Evolutionary conservation across 2,113 vertebrate species (phyloP).

Genomic region (Muntiacus muntjak): DNA sequence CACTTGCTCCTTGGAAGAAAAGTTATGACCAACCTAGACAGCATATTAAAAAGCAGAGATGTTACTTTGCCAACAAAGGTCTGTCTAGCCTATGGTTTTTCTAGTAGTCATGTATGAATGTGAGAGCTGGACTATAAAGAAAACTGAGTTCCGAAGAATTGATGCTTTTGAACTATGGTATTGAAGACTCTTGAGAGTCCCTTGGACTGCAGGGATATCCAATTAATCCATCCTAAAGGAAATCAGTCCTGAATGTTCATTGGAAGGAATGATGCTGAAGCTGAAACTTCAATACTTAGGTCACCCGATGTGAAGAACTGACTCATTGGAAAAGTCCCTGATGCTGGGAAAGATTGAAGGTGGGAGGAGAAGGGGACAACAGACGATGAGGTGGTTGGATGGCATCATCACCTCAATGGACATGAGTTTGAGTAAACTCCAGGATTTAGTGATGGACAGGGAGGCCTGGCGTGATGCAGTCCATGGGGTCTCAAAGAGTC

Average conservation of each 20-base stretch:
- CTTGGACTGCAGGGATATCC: background rate
- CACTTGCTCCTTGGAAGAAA: background rate
- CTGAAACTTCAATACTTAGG: background rate
- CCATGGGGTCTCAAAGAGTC: background rate
- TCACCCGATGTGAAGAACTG: background rate
- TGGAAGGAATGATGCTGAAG: background rate
- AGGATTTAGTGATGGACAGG: background rate
- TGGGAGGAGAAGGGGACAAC: background rate
- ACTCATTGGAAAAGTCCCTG: background rate
- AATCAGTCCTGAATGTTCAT: background rate
- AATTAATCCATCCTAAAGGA: background rate
- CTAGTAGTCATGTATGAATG: accelerated
- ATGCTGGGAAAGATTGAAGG: background rate
- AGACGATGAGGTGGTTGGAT: background rate
- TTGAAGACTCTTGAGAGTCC: background rate
- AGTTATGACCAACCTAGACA: background rate
- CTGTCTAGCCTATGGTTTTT: background rate
- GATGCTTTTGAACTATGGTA: background rate
- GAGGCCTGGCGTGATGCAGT: accelerated
- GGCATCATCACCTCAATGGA: background rate
- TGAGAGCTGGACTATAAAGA: background rate
- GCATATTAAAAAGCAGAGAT: background rate
- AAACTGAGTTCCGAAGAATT: background rate
- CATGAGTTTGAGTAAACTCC: background rate
- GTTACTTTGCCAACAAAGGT: background rate